A percentile compares a stretch with the other conserved stretches of the same genome.
These are phyloP conservation scores for Emmelina monodactyla DNA, from an alignment of 2,888 invertebrate genomes.

Conservation along the genomic window DNA sequence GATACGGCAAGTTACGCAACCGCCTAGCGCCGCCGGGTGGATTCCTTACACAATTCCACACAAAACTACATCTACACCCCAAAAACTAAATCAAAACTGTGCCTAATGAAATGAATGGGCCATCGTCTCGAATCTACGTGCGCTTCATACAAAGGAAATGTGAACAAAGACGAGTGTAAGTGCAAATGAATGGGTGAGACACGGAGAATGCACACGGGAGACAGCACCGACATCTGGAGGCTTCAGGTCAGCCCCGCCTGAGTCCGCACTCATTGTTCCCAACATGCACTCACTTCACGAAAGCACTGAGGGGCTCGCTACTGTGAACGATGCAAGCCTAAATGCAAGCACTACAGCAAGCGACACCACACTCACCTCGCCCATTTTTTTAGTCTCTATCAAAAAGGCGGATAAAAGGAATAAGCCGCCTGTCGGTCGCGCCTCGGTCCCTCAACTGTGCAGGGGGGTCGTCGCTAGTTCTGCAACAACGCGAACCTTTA, in stretches of 20 bases:
- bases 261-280: slow-evolving; percentile 40
- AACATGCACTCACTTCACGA: slow-evolving; percentile 50
- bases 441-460: slow-evolving; percentile 55
- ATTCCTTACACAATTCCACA: neutral
- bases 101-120: neutral
- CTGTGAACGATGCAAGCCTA: slow-evolving; percentile 32
- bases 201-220: slow-evolving; percentile 26
- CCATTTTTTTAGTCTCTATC: slow-evolving; percentile 63
- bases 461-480: slow-evolving; percentile 60
- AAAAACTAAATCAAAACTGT: neutral
- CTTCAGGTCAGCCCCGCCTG: slow-evolving; percentile 15
- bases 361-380: slow-evolving; percentile 62
- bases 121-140: neutral
- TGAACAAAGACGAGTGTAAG: slow-evolving; percentile 37
- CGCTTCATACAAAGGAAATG: neutral
- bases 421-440: slow-evolving; percentile 57
- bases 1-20: slow-evolving; percentile 61
- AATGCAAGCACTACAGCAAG: slow-evolving; percentile 55
- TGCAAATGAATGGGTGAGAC: slow-evolving; percentile 30
- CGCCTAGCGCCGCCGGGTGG: slow-evolving; percentile 38
- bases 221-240: too few relatives aligned
- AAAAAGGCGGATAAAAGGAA: slow-evolving; percentile 57
- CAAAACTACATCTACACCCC: neutral
- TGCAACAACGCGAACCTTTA: slow-evolving; percentile 62
- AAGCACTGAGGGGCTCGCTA: slow-evolving; percentile 44